Evolutionary conservation across 2,113 vertebrate species (phyloP).

Genomic region (Enhydra lutris): DNA sequence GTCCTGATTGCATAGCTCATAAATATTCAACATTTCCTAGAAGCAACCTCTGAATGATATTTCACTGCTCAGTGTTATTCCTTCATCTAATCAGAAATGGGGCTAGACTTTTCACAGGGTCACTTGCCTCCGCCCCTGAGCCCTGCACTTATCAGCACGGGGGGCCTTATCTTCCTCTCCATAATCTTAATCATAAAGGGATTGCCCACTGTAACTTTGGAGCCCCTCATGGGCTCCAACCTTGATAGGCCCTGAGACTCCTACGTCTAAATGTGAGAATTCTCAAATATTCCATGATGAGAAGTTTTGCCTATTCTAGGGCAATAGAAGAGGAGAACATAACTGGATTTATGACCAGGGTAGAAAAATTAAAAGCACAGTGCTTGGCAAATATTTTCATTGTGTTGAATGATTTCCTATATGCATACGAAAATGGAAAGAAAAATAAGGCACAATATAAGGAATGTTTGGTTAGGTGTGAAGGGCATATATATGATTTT

Average conservation of each 20-base stretch:
- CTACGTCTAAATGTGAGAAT: not conserved
- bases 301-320: not conserved
- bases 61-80: not conserved
- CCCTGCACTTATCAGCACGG: not conserved
- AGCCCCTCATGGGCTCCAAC: not conserved
- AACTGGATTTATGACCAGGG: not conserved
- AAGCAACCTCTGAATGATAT: conserved; percentile 6
- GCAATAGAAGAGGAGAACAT: not conserved
- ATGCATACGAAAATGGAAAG: not conserved
- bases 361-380: not conserved
- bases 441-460: not conserved
- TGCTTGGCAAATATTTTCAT: not conserved
- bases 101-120: not conserved
- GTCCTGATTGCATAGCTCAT: conserved; percentile 57
- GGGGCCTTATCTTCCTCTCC: not conserved
- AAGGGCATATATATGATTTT: not conserved
- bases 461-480: not conserved
- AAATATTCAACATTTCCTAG: conserved; percentile 65
- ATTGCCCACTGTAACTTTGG: not conserved
- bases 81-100: conserved; percentile 19
- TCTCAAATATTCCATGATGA: not conserved
- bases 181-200: conserved; percentile 5
- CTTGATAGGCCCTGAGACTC: not conserved
- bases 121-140: not conserved
- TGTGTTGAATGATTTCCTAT: not conserved